phyloP scores from a whole-genome alignment of 2,113 vertebrate species.

The Zosterops japonicus region DNA sequence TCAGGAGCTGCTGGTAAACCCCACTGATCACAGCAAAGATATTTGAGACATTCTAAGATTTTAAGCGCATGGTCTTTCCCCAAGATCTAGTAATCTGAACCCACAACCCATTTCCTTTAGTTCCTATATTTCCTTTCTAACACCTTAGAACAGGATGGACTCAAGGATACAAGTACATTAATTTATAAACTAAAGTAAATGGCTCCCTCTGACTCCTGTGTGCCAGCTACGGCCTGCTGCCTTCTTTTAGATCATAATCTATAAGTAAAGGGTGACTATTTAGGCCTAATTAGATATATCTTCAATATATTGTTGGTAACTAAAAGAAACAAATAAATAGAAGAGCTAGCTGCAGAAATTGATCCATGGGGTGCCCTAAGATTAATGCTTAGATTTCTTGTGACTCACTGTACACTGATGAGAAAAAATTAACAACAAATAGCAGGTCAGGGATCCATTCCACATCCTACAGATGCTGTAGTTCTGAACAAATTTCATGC shows the following conservation, averaged over 20 bases:
- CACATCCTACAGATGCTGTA: background rate
- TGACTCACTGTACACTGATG: background rate
- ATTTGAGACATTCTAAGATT: background rate
- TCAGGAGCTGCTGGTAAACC: slow-evolving; percentile 78
- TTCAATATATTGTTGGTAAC: background rate
- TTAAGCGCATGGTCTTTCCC: background rate
- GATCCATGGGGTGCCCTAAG: background rate
- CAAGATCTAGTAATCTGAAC: background rate
- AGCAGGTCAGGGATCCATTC: background rate
- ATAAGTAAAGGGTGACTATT: background rate
- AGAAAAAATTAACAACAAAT: background rate
- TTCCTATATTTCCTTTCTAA: background rate
- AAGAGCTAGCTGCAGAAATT: background rate
- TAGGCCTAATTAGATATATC: background rate
- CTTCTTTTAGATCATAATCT: background rate
- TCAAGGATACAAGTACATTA: background rate
- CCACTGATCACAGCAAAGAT: background rate
- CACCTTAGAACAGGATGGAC: background rate
- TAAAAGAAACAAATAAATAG: background rate
- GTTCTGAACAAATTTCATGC: background rate
- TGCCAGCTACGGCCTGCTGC: background rate
- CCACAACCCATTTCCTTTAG: background rate
- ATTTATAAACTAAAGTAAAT: background rate
- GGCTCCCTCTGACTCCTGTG: background rate
- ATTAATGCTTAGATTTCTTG: background rate